Evolutionary conservation across 2,113 vertebrate genomes (phyloP).

Genomic region (Psittacula cyanocephala): DNA sequence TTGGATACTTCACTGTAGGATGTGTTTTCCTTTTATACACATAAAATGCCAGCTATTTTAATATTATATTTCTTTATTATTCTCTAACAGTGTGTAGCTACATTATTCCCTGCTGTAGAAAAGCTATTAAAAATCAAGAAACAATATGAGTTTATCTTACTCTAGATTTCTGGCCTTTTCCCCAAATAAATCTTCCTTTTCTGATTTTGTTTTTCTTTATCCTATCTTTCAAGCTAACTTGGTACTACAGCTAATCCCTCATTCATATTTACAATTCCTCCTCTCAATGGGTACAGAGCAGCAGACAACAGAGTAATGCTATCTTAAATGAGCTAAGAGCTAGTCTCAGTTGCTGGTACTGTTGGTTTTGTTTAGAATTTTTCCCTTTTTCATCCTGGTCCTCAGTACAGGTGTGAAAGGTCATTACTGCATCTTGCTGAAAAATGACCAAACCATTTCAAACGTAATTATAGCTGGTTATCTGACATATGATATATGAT

Average conservation of each 20-base stretch:
- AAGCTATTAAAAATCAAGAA: slow-evolving; percentile 9
- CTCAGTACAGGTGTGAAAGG: background rate
- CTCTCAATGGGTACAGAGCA: background rate
- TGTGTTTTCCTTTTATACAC: background rate
- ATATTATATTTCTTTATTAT: background rate
- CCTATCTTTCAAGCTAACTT: background rate
- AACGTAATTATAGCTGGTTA: background rate
- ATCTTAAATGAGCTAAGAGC: background rate
- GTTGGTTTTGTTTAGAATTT: background rate
- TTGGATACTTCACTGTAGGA: background rate
- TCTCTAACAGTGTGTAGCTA: background rate
- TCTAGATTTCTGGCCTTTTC: background rate
- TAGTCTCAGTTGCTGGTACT: background rate
- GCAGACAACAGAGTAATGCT: background rate
- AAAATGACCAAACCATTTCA: background rate
- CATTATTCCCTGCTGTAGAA: background rate
- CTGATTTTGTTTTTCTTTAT: background rate
- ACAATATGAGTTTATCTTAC: background rate
- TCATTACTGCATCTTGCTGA: background rate
- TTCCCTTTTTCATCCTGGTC: rapidly evolving
- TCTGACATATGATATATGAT: background rate
- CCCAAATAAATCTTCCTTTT: background rate
- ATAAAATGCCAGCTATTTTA: background rate
- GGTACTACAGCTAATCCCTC: background rate
- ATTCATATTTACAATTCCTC: background rate